Conservation (phyloP, 2,888 invertebrate species). For the Chloroclystis v-ata region DNA sequence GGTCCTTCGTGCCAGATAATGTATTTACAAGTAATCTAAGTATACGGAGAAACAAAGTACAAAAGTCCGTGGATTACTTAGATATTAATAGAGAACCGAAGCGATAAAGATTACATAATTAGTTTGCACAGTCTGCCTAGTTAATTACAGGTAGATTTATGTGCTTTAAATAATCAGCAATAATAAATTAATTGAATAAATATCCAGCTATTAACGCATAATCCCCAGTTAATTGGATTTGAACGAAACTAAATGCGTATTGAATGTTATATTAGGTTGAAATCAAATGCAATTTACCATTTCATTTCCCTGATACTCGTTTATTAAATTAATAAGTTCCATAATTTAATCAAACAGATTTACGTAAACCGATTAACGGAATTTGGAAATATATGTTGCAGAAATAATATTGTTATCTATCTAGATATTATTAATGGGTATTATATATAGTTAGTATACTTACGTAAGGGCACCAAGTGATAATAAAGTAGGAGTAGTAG, state of each 20-base stretch:
- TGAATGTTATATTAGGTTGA: constrained; percentile 5
- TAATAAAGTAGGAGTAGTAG: no score
- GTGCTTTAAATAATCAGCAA: not conserved
- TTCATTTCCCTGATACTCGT: constrained; percentile 19
- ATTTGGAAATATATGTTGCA: not conserved
- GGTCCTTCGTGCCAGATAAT: not conserved
- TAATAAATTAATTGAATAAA: not conserved
- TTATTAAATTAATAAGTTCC: constrained; percentile 5
- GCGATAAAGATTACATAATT: no score
- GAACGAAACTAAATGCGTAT: not conserved
- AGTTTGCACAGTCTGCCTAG: no score
- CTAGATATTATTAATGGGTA: no score
- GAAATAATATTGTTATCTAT: no score
- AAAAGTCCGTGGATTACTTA: constrained; percentile 2
- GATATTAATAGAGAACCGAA: no score
- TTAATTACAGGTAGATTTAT: no score
- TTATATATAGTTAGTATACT: no score
- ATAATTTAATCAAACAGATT: not conserved
- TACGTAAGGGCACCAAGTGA: no score
- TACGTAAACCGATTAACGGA: not conserved
- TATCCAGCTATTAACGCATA: not conserved
- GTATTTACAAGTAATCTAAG: not conserved
- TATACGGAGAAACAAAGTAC: not conserved
- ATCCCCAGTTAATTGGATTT: not conserved
- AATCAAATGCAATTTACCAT: constrained; percentile 1